Conservation (phyloP, 2,888 invertebrate genomes). For the Caenorhabditis sp. region DNA sequence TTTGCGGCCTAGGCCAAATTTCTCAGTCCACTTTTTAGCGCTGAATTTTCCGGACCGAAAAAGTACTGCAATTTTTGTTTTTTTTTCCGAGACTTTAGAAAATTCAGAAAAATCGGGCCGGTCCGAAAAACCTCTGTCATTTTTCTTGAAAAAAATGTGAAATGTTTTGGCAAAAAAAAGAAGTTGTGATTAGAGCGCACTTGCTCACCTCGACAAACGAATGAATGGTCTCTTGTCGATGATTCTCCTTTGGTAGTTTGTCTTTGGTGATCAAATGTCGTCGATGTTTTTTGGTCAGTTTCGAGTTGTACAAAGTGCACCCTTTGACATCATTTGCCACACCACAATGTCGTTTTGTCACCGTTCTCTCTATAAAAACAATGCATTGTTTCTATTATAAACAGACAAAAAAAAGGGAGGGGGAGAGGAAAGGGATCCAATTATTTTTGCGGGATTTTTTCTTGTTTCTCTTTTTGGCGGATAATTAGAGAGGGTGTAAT, state of each 20-base stretch:
- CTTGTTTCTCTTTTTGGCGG: background rate
- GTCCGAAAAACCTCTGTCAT: no score
- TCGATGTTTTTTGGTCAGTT: slow-evolving; percentile 39
- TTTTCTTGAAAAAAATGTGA: no score
- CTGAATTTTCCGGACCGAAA: no score
- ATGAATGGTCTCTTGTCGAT: slow-evolving; percentile 28
- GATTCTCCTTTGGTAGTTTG: slow-evolving; percentile 14
- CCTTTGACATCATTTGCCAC: slow-evolving; percentile 57
- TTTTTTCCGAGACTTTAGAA: no score
- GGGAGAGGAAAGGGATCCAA: background rate
- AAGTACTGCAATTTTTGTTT: no score
- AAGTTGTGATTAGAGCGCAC: no score
- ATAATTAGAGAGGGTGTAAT: background rate
- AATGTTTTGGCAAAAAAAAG: no score
- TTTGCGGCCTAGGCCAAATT: no score
- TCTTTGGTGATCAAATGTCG: slow-evolving; percentile 31
- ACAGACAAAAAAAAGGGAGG: background rate
- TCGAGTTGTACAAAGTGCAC: slow-evolving; percentile 65
- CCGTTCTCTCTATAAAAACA: slow-evolving; percentile 47
- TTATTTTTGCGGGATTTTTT: slow-evolving; percentile 2
- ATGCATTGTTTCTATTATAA: slow-evolving; percentile 1
- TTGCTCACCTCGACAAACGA: slow-evolving; percentile 41
- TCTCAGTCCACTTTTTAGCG: no score
- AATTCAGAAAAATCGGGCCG: no score
- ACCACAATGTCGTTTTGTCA: slow-evolving; percentile 65